These are phyloP conservation scores for Salmo trutta DNA, from an alignment of 2,797 vertebrate species.

Conservation along the genomic window DNA sequence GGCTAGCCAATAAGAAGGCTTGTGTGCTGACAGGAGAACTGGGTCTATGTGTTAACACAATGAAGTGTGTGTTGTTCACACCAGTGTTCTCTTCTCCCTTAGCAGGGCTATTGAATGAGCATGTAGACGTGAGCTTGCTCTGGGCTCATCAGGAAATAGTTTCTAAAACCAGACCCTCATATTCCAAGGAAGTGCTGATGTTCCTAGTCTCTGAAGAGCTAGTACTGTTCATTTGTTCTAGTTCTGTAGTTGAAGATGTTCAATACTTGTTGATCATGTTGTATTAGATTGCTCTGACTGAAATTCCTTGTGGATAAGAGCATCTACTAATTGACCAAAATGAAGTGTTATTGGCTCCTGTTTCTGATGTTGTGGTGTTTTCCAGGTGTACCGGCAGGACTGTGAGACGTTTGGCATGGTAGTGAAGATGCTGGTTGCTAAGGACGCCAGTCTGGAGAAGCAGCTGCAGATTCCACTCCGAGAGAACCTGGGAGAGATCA, in stretches of 20 bases:
- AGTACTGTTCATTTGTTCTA: too few relatives aligned
- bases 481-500: slow-evolving; percentile 94
- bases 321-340: too few relatives aligned
- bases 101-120: neutral
- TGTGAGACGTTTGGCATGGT: slow-evolving; percentile 98
- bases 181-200: too few relatives aligned
- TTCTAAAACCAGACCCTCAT: too few relatives aligned
- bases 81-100: too few relatives aligned
- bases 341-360: neutral
- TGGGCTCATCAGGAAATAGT: too few relatives aligned
- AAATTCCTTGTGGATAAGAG: too few relatives aligned
- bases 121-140: neutral
- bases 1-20: slow-evolving; percentile 18
- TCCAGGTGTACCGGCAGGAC: slow-evolving; percentile 92
- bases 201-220: too few relatives aligned
- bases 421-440: slow-evolving; percentile 97
- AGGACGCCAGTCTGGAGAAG: slow-evolving; percentile 93
- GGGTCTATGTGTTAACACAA: slow-evolving; percentile 54
- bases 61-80: slow-evolving; percentile 37
- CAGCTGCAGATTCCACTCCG: slow-evolving; percentile 90
- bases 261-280: too few relatives aligned
- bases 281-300: neutral
- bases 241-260: too few relatives aligned
- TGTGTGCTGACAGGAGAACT: slow-evolving; percentile 38
- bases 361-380: slow-evolving; percentile 3